Evolutionary conservation across 2,113 vertebrate species (phyloP).

Genomic region (Zapus hudsonius): DNA sequence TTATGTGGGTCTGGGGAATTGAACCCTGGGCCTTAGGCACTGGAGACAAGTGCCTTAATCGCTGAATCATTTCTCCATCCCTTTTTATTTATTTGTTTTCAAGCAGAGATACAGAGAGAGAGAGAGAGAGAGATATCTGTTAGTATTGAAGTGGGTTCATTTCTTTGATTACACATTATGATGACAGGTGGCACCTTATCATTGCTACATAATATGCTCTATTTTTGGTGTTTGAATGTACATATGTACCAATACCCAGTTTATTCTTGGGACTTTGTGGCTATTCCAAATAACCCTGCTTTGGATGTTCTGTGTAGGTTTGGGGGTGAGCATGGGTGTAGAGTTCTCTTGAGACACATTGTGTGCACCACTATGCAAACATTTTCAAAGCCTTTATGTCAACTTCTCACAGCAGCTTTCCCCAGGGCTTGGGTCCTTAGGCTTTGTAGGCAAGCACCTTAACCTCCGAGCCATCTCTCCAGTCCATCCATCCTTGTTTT

Average conservation of each 20-base stretch:
- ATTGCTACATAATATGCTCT: conserved; percentile 10
- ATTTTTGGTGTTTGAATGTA: no score
- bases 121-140: no score
- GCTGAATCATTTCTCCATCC: no score
- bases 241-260: not conserved
- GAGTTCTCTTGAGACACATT: not conserved
- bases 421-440: no score
- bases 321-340: not conserved
- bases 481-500: not conserved
- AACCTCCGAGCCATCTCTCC: no score
- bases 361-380: not conserved
- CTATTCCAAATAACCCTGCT: not conserved
- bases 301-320: not conserved
- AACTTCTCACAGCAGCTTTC: no score
- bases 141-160: not conserved
- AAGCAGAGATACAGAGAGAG: no score
- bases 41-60: no score
- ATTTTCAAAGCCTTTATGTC: not conserved
- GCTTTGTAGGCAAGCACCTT: no score
- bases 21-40: no score
- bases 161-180: not conserved
- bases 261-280: not conserved
- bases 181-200: not conserved
- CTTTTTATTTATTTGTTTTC: no score
- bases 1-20: no score